Evolutionary conservation across 1,140 invertebrate genomes (phyloP).

Genomic region (Palaemon carinicauda): DNA sequence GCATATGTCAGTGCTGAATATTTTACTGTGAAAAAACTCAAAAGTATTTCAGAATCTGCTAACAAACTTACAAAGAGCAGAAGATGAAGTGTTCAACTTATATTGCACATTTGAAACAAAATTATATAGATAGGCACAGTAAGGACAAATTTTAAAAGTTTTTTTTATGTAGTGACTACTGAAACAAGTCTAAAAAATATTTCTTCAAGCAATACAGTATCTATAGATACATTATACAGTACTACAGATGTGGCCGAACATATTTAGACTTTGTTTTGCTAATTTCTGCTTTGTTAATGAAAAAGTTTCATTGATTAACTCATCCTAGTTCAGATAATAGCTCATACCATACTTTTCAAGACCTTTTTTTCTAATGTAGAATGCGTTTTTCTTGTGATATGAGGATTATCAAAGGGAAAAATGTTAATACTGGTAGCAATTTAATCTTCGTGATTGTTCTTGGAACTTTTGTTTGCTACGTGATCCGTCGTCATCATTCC

Average conservation of each 20-base stretch:
- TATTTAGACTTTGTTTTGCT: conserved; percentile 34
- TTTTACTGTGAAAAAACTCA: too few species aligned
- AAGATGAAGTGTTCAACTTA: not conserved
- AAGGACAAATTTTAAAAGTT: conserved; percentile 26
- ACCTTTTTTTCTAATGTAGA: not conserved
- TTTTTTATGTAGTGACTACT: conserved; percentile 35
- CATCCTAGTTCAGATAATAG: conserved; percentile 35
- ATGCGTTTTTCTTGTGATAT: too few species aligned
- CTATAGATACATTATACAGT: not conserved
- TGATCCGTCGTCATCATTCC: conserved; percentile 15
- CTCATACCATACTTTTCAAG: not conserved
- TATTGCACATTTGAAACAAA: conserved; percentile 41
- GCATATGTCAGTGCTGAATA: too few species aligned
- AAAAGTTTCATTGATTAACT: conserved; percentile 25
- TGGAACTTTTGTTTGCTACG: conserved; percentile 6
- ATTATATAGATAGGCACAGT: conserved; percentile 52
- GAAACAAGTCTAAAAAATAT: conserved; percentile 30
- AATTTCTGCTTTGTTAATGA: conserved; percentile 21
- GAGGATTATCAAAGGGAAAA: not conserved
- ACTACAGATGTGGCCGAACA: conserved; percentile 48
- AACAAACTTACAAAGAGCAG: not conserved
- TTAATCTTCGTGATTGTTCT: conserved; percentile 5
- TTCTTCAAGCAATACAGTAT: conserved; percentile 40
- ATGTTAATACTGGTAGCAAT: not conserved
- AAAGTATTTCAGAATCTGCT: too few species aligned